phyloP scores from a whole-genome alignment of 2,888 invertebrate species.

The Heliconius ismenius region DNA sequence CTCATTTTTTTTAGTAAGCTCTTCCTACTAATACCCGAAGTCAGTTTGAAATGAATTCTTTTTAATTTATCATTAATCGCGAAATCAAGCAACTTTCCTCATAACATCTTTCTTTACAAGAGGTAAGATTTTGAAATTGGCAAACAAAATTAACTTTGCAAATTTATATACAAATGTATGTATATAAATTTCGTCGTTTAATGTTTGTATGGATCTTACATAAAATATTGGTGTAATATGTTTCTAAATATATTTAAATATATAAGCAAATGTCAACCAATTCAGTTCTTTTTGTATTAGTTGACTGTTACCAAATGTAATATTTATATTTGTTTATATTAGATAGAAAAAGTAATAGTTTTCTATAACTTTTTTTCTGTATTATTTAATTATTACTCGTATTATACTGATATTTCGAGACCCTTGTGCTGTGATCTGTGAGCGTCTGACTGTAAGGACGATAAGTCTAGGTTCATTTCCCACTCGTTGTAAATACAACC shows the following conservation, averaged over 20 bases:
- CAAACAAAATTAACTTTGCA: not conserved
- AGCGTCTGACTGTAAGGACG: too few species aligned
- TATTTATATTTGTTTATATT: not conserved
- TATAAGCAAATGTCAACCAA: conserved; percentile 6
- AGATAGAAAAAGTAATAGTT: too few species aligned
- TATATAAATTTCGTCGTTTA: not conserved
- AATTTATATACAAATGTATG: not conserved
- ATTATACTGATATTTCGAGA: too few species aligned
- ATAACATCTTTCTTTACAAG: not conserved
- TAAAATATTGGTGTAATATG: conserved; percentile 10
- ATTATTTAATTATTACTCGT: too few species aligned
- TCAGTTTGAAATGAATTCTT: too few species aligned
- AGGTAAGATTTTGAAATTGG: not conserved
- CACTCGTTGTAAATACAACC: too few species aligned
- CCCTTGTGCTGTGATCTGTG: too few species aligned
- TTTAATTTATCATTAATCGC: too few species aligned
- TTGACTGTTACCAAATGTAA: not conserved
- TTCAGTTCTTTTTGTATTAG: not conserved
- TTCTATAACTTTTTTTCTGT: too few species aligned
- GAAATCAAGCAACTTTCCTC: not conserved
- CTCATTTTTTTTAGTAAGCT: too few species aligned
- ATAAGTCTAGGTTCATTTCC: too few species aligned
- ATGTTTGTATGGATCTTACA: conserved; percentile 1
- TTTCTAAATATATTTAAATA: not conserved
- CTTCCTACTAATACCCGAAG: too few species aligned